Percentiles rank a stretch among this genome's conserved stretches.
Conservation (phyloP, 2,888 invertebrate genomes). For the Podabrus alpinus region DNA sequence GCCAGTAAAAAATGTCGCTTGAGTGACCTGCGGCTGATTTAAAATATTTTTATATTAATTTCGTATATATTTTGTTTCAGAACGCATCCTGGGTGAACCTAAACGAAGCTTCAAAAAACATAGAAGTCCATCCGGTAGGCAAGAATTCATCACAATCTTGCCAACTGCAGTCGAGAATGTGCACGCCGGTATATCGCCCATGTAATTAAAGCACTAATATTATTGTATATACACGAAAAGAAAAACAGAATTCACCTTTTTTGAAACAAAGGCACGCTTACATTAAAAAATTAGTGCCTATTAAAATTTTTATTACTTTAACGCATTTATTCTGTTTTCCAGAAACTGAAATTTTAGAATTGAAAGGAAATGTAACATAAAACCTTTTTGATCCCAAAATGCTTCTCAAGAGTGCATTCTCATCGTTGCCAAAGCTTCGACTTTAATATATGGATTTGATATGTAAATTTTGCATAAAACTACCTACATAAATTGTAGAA, state of each 20-base stretch:
- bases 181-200: slow-evolving; percentile 56
- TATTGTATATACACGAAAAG: slow-evolving; percentile 35
- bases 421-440: background rate
- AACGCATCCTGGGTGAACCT: slow-evolving; percentile 25
- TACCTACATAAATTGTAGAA: slow-evolving; percentile 5
- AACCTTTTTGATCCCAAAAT: slow-evolving; percentile 2
- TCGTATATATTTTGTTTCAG: slow-evolving; percentile 9
- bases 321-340: background rate
- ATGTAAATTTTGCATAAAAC: slow-evolving; percentile 12
- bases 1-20: too few relatives aligned
- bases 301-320: background rate
- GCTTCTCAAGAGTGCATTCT: slow-evolving; percentile 10
- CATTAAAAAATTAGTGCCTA: background rate
- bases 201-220: slow-evolving; percentile 50
- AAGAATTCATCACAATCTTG: slow-evolving; percentile 21
- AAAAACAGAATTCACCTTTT: background rate
- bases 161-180: slow-evolving; percentile 47
- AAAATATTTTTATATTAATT: background rate
- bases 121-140: slow-evolving; percentile 16
- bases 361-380: background rate
- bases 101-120: slow-evolving; percentile 18
- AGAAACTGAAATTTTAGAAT: background rate
- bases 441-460: slow-evolving; percentile 7
- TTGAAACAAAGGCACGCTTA: background rate
- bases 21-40: background rate